Evolutionary conservation across 2,888 invertebrate species (phyloP), one percentile per base, ranked within the genome.

Genomic region (Mellilla xanthometata): DNA sequence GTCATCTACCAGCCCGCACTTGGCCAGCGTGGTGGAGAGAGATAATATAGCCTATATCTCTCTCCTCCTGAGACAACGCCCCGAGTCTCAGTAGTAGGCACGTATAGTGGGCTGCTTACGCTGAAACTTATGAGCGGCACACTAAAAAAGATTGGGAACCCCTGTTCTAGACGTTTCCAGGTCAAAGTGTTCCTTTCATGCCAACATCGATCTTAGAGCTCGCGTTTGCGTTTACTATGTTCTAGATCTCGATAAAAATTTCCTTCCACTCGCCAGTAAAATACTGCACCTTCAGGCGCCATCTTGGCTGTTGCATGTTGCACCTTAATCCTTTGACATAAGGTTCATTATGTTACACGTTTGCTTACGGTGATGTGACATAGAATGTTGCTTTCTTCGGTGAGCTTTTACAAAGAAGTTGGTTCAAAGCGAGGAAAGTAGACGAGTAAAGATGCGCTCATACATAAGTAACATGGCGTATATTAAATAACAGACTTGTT

Each of bases 351-450:
- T 10, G 9, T 6, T 12, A 3, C 8, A 12, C 23, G 9, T 9
- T 24, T n/a, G 24, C 8, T 24, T n/a, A 24, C 24, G 4, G 7
- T 24, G n/a, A n/a, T 5, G 15, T 6, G 15, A 36, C 24, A 26
- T 22, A 34, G 13, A 30, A 42, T 48, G 5, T 33, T 33, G 12
- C 15, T 39, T 33, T 38, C 24, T 44, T 35, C 40, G 40, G 44
- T 39, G 27, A 10, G 40, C 35, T 41, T 27, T 8, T 28, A 41
- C 42, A 38, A 45, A 43, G 42, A 45, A 29, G 15, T 19, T 19
- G 2, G 30, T 56, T 65, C 65, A 62, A 66, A 65, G 56, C 54
- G 52, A 54, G 53, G 54, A 58, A 65, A 66, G 60, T 63, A 72
- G 73, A 60, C 62, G 58, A 45, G 23, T 19, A 19, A 19, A 19